Percentiles rank a stretch among this genome's conserved stretches.
phyloP scores from a whole-genome alignment of 2,113 vertebrate species.

The Microcebus lehilahytsara region DNA sequence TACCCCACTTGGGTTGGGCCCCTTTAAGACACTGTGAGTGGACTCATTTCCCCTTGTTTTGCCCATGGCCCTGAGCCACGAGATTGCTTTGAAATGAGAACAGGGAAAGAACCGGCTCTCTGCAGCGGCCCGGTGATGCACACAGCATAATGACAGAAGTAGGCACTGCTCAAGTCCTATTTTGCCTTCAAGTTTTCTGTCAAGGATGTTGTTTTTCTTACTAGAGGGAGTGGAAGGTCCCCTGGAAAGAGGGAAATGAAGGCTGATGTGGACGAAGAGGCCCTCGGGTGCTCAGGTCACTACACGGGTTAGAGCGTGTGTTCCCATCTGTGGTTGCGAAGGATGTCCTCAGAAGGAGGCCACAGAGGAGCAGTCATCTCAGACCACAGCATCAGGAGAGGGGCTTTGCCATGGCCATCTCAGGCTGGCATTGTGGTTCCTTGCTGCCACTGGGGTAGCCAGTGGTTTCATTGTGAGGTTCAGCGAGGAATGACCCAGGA shows the following conservation, averaged over 20 bases:
- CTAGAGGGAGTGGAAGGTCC: neutral
- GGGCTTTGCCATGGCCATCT: neutral
- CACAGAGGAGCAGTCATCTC: neutral
- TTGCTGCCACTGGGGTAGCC: neutral
- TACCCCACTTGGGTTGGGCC: neutral
- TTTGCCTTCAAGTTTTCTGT: neutral
- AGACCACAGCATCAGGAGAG: neutral
- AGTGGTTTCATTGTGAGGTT: neutral
- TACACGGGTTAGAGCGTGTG: rapidly evolving
- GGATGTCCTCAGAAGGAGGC: neutral
- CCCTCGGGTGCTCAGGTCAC: neutral
- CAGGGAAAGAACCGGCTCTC: neutral
- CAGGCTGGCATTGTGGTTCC: too few species aligned
- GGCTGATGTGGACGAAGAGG: neutral
- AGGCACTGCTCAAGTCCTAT: rapidly evolving
- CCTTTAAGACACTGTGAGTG: neutral
- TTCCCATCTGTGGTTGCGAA: neutral
- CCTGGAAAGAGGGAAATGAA: neutral
- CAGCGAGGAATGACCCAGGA: neutral
- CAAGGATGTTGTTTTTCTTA: neutral
- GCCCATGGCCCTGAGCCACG: neutral
- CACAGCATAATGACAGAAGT: neutral
- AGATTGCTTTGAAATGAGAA: neutral
- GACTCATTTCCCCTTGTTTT: neutral
- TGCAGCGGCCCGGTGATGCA: rapidly evolving